Conservation (phyloP, 1,140 invertebrate species). For the Zeugodacus cucurbitae region DNA sequence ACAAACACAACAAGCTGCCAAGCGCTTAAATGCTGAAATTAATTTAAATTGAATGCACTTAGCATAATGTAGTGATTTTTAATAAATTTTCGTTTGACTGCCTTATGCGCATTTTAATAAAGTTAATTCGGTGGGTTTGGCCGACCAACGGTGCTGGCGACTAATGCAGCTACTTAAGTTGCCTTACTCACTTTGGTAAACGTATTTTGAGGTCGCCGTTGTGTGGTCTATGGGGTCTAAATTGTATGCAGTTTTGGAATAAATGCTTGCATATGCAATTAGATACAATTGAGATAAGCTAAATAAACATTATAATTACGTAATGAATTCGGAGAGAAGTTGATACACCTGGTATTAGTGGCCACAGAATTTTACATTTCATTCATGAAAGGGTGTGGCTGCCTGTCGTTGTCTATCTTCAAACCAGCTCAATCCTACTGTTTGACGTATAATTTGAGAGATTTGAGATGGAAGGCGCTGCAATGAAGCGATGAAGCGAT, state of each 20-base stretch:
- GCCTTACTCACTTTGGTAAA: background rate
- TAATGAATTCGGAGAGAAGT: no score
- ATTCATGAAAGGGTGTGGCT: no score
- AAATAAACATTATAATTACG: no score
- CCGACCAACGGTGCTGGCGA: background rate
- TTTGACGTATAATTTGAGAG: no score
- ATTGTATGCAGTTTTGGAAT: background rate
- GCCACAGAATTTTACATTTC: no score
- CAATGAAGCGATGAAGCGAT: no score
- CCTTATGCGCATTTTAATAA: slow-evolving; percentile 2
- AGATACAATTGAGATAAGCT: background rate
- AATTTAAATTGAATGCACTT: slow-evolving; percentile 20
- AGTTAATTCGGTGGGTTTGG: slow-evolving; percentile 8
- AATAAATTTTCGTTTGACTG: background rate
- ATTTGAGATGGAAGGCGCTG: no score
- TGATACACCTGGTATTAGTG: no score
- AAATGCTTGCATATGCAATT: background rate
- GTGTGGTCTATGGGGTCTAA: background rate
- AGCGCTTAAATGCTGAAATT: slow-evolving; percentile 8
- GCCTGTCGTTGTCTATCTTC: no score
- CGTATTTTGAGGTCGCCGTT: background rate
- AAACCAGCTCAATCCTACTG: no score
- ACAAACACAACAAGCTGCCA: background rate
- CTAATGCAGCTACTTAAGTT: background rate
- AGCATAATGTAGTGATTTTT: background rate